Evolutionary conservation across 1,140 invertebrate genomes (phyloP), one percentile per base, ranked within the genome.

Genomic region (Polypedilum pembai): DNA sequence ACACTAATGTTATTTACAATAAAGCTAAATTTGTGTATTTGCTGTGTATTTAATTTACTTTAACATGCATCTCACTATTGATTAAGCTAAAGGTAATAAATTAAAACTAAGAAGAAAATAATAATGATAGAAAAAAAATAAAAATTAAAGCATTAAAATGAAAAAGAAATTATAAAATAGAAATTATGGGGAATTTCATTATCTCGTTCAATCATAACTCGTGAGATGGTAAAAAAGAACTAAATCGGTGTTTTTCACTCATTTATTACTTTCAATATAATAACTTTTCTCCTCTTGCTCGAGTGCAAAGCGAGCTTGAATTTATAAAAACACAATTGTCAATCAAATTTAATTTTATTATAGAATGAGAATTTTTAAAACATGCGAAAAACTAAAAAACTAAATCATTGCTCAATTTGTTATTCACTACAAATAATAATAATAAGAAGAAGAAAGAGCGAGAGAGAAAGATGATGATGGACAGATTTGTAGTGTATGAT

Each of bases 221-320:
- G 65, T 69, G 65, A 69, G 65, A 69, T 69, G 65, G 65, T 69
- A 69, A 69, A 69, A 69, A 69, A 69, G 65, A 69, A 69, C 65
- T 69, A 69, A 69, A 69, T 69, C 5, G 18, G 17, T 21, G 18
- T 69, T 69, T 69, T 69, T 56, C n/a, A n/a, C 45, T 56, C 12
- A 56, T 56, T 3, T 56, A 15, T 56, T 3, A n/a, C 12, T 56
- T 56, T 12, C 3, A 56, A 1, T 45, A 45, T 45, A 15, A n/a
- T 56, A 4, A n/a, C 15, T 56, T 56, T n/a, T 56, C 45, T 12
- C 12, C n/a, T n/a, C 65, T 20, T 69, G 17, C 65, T 69, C 65
- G 65, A 69, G 65, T 69, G 65, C 17, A 69, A 69, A 69, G 45
- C 65, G 65, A 69, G 65, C 65, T 2, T 18, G n/a, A n/a, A n/a